Evolutionary conservation across 2,797 vertebrate species (phyloP).

Genomic region (Paedocypris micromegethes): DNA sequence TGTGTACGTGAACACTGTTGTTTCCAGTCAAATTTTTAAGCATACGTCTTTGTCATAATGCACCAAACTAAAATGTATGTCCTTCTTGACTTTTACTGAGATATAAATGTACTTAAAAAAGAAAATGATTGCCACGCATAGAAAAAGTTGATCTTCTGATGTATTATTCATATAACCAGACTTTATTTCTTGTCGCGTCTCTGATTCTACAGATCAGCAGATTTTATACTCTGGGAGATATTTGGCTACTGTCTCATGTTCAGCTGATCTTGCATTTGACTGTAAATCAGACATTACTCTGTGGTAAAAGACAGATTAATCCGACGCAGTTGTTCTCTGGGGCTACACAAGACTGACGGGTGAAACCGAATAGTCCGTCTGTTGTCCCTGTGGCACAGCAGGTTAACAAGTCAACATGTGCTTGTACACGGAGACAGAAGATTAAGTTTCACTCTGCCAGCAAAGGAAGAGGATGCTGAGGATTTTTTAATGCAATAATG

Average conservation of each 20-base stretch:
- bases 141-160: not conserved
- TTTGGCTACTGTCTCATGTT: slow-evolving; percentile 60
- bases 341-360: slow-evolving; percentile 7
- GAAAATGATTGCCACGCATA: not conserved
- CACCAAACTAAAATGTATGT: no score
- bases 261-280: slow-evolving; percentile 59
- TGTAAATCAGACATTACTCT: slow-evolving; percentile 48
- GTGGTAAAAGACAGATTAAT: not conserved
- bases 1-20: no score
- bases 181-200: slow-evolving; percentile 8
- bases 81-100: no score
- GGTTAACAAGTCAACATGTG: slow-evolving; percentile 32
- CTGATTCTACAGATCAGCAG: slow-evolving; percentile 11
- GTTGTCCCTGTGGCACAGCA: slow-evolving; percentile 15
- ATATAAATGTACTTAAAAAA: no score
- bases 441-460: slow-evolving; percentile 7
- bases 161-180: slow-evolving; percentile 13
- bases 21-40: no score
- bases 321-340: slow-evolving; percentile 12
- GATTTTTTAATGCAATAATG: not conserved
- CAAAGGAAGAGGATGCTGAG: slow-evolving; percentile 2
- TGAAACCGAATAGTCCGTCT: slow-evolving; percentile 33
- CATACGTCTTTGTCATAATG: no score
- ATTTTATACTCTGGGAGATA: slow-evolving; percentile 46
- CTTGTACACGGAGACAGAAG: slow-evolving; percentile 6